A percentile compares a stretch with the other conserved stretches of the same genome.
phyloP scores from a whole-genome alignment of 1,140 invertebrate species.

The Gryllus bimaculatus region DNA sequence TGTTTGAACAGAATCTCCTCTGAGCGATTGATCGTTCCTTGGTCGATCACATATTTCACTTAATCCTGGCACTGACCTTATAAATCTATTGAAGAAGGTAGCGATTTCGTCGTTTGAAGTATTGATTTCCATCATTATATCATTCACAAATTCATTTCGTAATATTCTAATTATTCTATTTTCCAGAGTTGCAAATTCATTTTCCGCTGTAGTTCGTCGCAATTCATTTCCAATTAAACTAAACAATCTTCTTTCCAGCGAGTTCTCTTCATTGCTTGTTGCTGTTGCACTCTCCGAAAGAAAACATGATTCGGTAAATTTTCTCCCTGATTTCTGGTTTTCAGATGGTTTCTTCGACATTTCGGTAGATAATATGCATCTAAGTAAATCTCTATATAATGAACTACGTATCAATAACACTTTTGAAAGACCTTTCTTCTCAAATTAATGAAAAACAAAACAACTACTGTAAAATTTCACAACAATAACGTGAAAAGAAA shows the following conservation, averaged over 20 bases:
- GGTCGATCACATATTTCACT: not conserved
- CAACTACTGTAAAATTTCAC: too few relatives aligned
- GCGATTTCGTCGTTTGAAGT: not conserved
- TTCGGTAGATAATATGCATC: not conserved
- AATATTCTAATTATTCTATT: not conserved
- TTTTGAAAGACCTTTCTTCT: too few relatives aligned
- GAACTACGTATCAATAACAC: too few relatives aligned
- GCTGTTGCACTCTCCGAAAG: not conserved
- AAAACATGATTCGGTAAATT: not conserved
- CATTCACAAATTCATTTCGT: not conserved
- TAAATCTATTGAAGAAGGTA: not conserved
- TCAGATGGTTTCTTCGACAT: not conserved
- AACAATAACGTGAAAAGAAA: too few relatives aligned
- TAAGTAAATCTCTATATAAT: too few relatives aligned
- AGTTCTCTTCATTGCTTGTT: not conserved
- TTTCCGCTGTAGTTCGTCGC: not conserved
- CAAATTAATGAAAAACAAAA: too few relatives aligned
- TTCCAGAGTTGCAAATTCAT: not conserved
- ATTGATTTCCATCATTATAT: not conserved
- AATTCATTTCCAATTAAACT: not conserved
- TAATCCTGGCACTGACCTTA: not conserved
- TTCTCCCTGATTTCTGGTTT: not conserved
- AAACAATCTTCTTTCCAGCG: not conserved
- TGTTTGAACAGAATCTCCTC: not conserved
- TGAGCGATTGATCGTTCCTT: not conserved